phyloP scores from a whole-genome alignment of 2,113 vertebrate species.

The Gasterosteus aculeatus region DNA sequence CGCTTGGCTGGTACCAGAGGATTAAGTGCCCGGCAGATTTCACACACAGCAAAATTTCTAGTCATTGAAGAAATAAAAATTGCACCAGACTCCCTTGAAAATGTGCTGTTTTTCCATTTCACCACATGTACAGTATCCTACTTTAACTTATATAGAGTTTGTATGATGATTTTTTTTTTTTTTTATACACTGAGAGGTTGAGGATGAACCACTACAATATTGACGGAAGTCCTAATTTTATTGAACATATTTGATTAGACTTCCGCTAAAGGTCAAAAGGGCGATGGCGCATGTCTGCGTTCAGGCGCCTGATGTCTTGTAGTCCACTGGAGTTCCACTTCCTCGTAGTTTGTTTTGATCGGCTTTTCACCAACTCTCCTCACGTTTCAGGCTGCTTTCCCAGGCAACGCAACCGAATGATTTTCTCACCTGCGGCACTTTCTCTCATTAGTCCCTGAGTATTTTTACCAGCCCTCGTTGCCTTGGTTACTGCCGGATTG shows the following conservation, averaged over 20 bases:
- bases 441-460: neutral
- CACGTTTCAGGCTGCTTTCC: neutral
- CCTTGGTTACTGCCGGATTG: neutral
- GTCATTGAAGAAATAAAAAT: slow-evolving; percentile 79
- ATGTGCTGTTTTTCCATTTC: slow-evolving; percentile 42
- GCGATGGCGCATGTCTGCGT: no score
- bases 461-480: neutral
- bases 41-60: slow-evolving; percentile 77
- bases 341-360: neutral
- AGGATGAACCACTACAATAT: neutral
- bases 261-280: neutral
- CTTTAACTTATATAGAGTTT: neutral
- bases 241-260: neutral
- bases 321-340: neutral
- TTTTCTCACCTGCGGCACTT: neutral
- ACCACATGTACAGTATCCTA: no score
- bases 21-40: slow-evolving; percentile 81
- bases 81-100: slow-evolving; percentile 64
- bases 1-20: slow-evolving; percentile 63
- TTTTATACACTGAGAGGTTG: neutral
- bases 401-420: neutral
- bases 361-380: neutral
- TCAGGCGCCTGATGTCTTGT: neutral
- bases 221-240: neutral
- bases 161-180: neutral